A percentile compares a stretch with the other conserved stretches of the same genome.
Conservation (phyloP, 2,797 vertebrate genomes). For the Rhodeus uyekii region DNA sequence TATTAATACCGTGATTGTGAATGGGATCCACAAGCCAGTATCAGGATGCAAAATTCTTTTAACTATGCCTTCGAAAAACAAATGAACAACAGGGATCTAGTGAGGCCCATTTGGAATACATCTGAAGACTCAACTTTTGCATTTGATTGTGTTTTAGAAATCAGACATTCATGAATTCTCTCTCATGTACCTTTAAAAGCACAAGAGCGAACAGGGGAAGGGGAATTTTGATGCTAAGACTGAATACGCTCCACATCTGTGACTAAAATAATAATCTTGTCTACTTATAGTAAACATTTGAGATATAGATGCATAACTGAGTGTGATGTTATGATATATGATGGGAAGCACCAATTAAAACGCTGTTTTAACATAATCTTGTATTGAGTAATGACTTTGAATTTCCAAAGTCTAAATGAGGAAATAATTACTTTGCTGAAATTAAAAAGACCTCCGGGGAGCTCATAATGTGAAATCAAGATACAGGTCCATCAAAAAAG, state of each 20-base stretch:
- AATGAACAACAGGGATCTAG: conserved; percentile 31
- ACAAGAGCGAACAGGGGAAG: conserved; percentile 11
- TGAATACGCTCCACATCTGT: conserved; percentile 12
- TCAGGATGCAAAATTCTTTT: conserved; percentile 29
- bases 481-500: conserved; percentile 34
- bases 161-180: conserved; percentile 48
- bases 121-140: conserved; percentile 20
- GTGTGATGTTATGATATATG: conserved; percentile 23
- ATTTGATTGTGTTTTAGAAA: conserved; percentile 40
- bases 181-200: conserved; percentile 41
- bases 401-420: conserved; percentile 44
- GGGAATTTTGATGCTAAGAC: neutral
- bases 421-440: conserved; percentile 42
- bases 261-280: neutral
- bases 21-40: conserved; percentile 21
- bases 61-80: neutral
- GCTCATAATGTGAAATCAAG: conserved; percentile 34
- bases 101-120: neutral
- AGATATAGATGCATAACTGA: conserved; percentile 22
- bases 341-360: conserved; percentile 21
- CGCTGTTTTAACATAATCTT: conserved; percentile 30
- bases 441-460: conserved; percentile 36
- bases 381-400: conserved; percentile 37
- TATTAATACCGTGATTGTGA: conserved; percentile 22
- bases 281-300: conserved; percentile 20